Conservation (phyloP, 2,888 invertebrate genomes). For the Tenthredo scrophulariae region DNA sequence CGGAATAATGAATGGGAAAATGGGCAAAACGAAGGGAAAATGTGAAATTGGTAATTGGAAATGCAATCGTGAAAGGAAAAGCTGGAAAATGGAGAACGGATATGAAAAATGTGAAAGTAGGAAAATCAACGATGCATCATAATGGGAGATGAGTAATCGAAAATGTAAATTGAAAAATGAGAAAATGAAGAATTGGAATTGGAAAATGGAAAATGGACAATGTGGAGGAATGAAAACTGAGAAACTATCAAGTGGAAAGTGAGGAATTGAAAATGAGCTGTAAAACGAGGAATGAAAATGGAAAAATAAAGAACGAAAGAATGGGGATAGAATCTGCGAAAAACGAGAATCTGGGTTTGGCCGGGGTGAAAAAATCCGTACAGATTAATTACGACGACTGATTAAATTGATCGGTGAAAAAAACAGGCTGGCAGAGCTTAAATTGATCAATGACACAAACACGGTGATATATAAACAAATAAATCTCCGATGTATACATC, state of each 20-base stretch:
- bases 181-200: neutral
- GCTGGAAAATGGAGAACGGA: too few relatives aligned
- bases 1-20: neutral
- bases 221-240: neutral
- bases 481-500: neutral
- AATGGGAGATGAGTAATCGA: too few relatives aligned
- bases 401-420: neutral
- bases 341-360: constrained; percentile 42
- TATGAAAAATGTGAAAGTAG: too few relatives aligned
- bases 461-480: neutral
- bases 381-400: neutral
- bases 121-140: too few relatives aligned
- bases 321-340: constrained; percentile 42
- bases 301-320: constrained; percentile 55
- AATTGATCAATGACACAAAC: neutral
- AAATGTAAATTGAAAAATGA: too few relatives aligned
- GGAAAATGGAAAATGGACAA: neutral
- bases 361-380: neutral
- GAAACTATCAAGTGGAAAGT: neutral
- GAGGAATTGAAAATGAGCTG: neutral
- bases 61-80: neutral
- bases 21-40: neutral
- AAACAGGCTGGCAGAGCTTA: neutral
- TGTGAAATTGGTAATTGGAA: constrained; percentile 53
- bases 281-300: neutral